Evolutionary conservation across 2,888 invertebrate species (phyloP).

Genomic region (Apamea anceps): DNA sequence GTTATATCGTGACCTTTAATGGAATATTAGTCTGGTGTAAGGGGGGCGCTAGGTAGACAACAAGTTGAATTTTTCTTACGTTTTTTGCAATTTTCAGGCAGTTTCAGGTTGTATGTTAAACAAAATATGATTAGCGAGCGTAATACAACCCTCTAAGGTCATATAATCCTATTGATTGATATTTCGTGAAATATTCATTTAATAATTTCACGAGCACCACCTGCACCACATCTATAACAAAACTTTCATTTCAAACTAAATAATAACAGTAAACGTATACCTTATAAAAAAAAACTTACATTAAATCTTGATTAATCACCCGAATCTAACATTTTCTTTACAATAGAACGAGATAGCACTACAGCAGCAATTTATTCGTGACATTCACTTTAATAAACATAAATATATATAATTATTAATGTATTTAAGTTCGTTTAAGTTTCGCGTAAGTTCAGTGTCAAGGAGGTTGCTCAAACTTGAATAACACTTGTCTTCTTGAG

Average conservation of each 20-base stretch:
- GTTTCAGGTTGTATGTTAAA: too few species aligned
- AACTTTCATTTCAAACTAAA: background rate
- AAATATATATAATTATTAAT: slow-evolving; percentile 1
- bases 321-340: slow-evolving; percentile 1
- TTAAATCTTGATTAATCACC: background rate
- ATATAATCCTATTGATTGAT: too few species aligned
- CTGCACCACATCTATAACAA: background rate
- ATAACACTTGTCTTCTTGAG: slow-evolving; percentile 27
- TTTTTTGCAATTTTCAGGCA: too few species aligned
- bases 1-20: background rate
- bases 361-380: background rate
- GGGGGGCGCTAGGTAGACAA: too few species aligned
- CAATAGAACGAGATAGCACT: slow-evolving; percentile 8
- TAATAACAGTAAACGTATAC: too few species aligned
- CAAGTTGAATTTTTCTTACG: too few species aligned
- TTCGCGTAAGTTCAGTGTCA: slow-evolving; percentile 26
- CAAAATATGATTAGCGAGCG: too few species aligned
- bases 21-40: too few species aligned
- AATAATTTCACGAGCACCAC: background rate
- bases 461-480: slow-evolving; percentile 22
- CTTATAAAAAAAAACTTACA: background rate
- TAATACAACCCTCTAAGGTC: too few species aligned
- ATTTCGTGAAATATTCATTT: background rate
- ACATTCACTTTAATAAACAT: background rate
- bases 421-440: slow-evolving; percentile 11